Evolutionary conservation across 2,797 vertebrate species (phyloP).

Genomic region (Aratinga solstitialis): DNA sequence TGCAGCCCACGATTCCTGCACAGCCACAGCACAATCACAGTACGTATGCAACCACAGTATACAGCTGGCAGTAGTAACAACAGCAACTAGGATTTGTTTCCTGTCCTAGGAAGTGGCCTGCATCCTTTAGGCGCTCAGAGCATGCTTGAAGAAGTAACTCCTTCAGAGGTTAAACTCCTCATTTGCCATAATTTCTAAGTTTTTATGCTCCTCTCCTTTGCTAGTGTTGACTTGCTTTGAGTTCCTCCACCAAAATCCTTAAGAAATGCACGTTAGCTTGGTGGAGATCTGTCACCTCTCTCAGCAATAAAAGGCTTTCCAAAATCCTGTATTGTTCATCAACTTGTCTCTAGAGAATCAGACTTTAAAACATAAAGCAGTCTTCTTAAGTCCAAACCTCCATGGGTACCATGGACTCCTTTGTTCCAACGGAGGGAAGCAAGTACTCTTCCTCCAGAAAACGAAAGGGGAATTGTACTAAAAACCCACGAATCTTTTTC

Average conservation of each 20-base stretch:
- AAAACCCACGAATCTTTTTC: conserved; percentile 92
- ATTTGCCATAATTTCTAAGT: neutral
- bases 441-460: conserved; percentile 91
- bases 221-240: neutral
- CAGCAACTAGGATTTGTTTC: neutral
- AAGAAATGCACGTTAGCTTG: neutral
- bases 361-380: neutral
- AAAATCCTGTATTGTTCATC: neutral
- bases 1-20: neutral
- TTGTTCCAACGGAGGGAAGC: conserved; percentile 91
- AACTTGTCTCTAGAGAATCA: neutral
- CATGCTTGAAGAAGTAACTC: neutral
- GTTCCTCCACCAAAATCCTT: conserved; percentile 40
- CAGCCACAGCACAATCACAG: conserved; percentile 7
- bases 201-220: neutral
- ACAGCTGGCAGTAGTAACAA: conserved; percentile 17
- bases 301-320: neutral
- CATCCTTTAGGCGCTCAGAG: conserved; percentile 3
- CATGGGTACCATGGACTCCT: conserved; percentile 95
- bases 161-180: neutral
- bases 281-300: neutral
- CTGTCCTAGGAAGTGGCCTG: conserved; percentile 14
- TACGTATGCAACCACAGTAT: neutral
- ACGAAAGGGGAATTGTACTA: conserved; percentile 93
- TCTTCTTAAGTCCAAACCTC: conserved; percentile 91